A percentile compares a stretch with the other conserved stretches of the same genome.
Conservation (phyloP, 2,113 vertebrate genomes). For the zebrafish (Danio rerio) region DNA sequence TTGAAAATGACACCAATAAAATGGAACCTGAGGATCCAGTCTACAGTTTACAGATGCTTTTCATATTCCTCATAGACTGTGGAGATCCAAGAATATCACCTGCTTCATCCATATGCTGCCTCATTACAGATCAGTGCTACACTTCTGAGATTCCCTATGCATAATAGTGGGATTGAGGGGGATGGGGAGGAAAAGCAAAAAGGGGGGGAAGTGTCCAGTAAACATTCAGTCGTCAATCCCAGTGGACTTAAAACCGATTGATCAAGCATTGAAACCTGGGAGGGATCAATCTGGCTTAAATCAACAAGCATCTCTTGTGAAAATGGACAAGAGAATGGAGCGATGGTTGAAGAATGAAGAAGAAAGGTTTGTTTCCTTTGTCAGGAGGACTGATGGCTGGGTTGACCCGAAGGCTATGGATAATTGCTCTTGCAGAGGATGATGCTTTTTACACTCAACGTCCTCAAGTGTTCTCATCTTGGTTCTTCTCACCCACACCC, state of each 20-base stretch:
- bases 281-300: slow-evolving; percentile 53
- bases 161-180: slow-evolving; percentile 36
- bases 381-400: slow-evolving; percentile 28
- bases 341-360: not conserved
- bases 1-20: not conserved
- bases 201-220: slow-evolving; percentile 36
- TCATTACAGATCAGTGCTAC: not conserved
- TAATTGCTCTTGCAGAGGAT: slow-evolving; percentile 38
- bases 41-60: not conserved
- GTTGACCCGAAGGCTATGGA: slow-evolving; percentile 26
- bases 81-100: not conserved
- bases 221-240: slow-evolving; percentile 59
- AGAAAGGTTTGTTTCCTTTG: not conserved
- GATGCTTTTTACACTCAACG: slow-evolving; percentile 33
- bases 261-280: slow-evolving; percentile 60
- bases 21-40: not conserved
- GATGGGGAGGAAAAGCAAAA: not conserved
- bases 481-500: slow-evolving; percentile 30
- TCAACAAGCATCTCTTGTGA: slow-evolving; percentile 42
- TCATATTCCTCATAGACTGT: not conserved
- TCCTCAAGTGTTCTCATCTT: slow-evolving; percentile 49
- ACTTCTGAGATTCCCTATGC: slow-evolving; percentile 21
- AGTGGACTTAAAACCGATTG: slow-evolving; percentile 49
- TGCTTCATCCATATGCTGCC: slow-evolving; percentile 1
- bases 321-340: slow-evolving; percentile 15